phyloP scores from a whole-genome alignment of 2,113 vertebrate species.

The Syngnathus floridae region DNA sequence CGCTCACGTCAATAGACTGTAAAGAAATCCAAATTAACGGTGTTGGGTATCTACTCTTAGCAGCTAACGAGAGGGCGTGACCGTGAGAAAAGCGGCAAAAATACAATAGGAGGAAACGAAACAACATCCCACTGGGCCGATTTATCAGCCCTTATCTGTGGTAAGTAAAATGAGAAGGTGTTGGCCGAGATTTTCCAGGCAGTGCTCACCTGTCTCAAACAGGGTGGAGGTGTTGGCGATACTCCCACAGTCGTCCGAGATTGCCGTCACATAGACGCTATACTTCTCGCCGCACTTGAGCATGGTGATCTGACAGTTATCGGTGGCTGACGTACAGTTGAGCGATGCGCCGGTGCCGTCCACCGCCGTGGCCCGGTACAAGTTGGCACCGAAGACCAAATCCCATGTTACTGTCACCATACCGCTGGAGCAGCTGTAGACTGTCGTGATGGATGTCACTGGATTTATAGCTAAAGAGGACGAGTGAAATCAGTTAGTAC shows the following conservation, averaged over 20 bases:
- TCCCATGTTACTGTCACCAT: constrained; percentile 56
- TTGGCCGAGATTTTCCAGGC: neutral
- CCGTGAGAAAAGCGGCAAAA: constrained; percentile 21
- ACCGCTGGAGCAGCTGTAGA: constrained; percentile 54
- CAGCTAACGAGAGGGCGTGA: constrained; percentile 26
- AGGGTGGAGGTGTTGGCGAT: constrained; percentile 24
- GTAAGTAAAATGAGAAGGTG: constrained; percentile 18
- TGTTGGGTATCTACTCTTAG: constrained; percentile 25
- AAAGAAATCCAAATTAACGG: constrained; percentile 24
- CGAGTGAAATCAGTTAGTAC: neutral
- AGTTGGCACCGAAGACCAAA: constrained; percentile 47
- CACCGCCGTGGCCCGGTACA: constrained; percentile 49
- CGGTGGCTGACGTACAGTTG: constrained; percentile 51
- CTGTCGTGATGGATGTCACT: constrained; percentile 39
- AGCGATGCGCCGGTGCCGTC: constrained; percentile 31
- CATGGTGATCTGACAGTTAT: constrained; percentile 52
- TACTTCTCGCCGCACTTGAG: constrained; percentile 62
- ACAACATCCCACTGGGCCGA: constrained; percentile 22
- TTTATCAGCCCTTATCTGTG: neutral
- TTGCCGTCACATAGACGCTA: constrained; percentile 38
- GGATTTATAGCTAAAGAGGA: constrained; percentile 46
- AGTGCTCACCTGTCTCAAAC: constrained; percentile 64
- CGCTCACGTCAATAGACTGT: constrained; percentile 19
- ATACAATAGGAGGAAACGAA: constrained; percentile 31
- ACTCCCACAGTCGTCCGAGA: constrained; percentile 54